Evolutionary conservation across 2,797 vertebrate species (phyloP).

Genomic region (Salarias fasciatus): DNA sequence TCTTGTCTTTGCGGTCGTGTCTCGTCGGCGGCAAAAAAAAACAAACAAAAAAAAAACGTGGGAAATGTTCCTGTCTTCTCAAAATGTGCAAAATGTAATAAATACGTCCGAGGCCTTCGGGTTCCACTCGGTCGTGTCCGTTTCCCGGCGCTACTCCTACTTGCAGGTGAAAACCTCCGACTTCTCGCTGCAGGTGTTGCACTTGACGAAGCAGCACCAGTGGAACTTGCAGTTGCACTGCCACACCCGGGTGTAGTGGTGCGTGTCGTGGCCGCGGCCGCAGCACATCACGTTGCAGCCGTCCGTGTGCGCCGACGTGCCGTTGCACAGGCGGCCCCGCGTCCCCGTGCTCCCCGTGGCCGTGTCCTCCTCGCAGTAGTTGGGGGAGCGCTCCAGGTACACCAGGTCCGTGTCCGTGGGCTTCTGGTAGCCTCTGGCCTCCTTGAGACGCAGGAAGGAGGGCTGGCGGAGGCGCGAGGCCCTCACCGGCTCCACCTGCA

Average conservation of each 20-base stretch:
- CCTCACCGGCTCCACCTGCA: conserved; percentile 95
- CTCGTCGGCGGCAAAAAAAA: conserved; percentile 23
- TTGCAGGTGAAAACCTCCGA: conserved; percentile 98
- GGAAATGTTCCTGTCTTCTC: conserved; percentile 11
- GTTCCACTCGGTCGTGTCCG: conserved; percentile 38
- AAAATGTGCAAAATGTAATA: conserved; percentile 90
- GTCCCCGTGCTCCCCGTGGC: conserved; percentile 94
- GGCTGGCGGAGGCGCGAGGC: conserved; percentile 95
- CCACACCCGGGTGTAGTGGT: conserved; percentile 97
- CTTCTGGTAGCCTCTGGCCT: conserved; percentile 95
- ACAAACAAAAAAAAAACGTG: too few relatives aligned
- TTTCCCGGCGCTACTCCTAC: conserved; percentile 73
- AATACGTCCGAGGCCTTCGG: conserved; percentile 64
- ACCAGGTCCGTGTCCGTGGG: conserved; percentile 96
- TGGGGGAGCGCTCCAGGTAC: conserved; percentile 96
- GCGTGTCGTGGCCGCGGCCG: conserved; percentile 94
- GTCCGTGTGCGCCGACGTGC: conserved; percentile 89
- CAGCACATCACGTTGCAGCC: conserved; percentile 97
- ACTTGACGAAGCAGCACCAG: conserved; percentile 99
- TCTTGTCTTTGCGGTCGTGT: conserved; percentile 19
- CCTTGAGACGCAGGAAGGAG: conserved; percentile 95
- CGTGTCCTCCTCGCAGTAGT: conserved; percentile 98
- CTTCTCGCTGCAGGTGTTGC: conserved; percentile 97
- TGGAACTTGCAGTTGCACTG: conserved; percentile 99
- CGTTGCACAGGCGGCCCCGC: conserved; percentile 94